phyloP scores from a whole-genome alignment of 2,888 invertebrate species.

The Brachycybe producta region DNA sequence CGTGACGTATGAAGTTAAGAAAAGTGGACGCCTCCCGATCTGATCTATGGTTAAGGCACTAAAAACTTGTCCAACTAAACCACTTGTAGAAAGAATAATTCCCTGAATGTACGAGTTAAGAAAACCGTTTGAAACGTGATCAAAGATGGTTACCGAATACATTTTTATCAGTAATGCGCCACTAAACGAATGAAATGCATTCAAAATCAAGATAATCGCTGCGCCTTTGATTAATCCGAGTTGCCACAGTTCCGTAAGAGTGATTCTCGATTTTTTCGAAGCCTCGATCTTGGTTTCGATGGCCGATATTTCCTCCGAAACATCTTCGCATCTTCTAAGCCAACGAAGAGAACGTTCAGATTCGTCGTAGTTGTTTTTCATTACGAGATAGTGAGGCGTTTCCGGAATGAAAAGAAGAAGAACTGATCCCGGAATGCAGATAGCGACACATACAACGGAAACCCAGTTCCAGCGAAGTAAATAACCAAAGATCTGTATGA shows the following conservation, averaged over 20 bases:
- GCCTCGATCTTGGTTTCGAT: too few relatives aligned
- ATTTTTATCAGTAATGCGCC: slow-evolving; percentile 75
- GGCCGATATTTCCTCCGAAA: too few relatives aligned
- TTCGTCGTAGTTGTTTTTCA: slow-evolving; percentile 43
- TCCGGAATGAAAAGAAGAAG: slow-evolving; percentile 70
- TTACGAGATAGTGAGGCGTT: slow-evolving; percentile 52
- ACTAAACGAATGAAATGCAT: slow-evolving; percentile 87
- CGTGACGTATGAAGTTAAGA: too few relatives aligned
- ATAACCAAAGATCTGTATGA: slow-evolving; percentile 59
- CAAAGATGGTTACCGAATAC: slow-evolving; percentile 61
- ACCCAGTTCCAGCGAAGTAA: slow-evolving; percentile 65
- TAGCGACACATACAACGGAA: slow-evolving; percentile 59
- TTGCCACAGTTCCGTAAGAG: slow-evolving; percentile 47
- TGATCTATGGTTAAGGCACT: too few relatives aligned
- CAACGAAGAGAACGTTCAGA: slow-evolving; percentile 66
- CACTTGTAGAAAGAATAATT: too few relatives aligned
- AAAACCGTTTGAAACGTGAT: too few relatives aligned
- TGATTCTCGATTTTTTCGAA: too few relatives aligned
- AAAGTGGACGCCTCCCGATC: too few relatives aligned
- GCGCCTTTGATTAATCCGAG: slow-evolving; percentile 61
- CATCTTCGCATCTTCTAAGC: too few relatives aligned
- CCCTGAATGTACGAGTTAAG: too few relatives aligned
- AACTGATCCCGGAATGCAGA: slow-evolving; percentile 62
- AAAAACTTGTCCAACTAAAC: too few relatives aligned
- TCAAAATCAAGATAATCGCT: slow-evolving; percentile 67